Evolutionary conservation across 1,140 invertebrate genomes (phyloP).

Genomic region (Euura saliciscinereae): DNA sequence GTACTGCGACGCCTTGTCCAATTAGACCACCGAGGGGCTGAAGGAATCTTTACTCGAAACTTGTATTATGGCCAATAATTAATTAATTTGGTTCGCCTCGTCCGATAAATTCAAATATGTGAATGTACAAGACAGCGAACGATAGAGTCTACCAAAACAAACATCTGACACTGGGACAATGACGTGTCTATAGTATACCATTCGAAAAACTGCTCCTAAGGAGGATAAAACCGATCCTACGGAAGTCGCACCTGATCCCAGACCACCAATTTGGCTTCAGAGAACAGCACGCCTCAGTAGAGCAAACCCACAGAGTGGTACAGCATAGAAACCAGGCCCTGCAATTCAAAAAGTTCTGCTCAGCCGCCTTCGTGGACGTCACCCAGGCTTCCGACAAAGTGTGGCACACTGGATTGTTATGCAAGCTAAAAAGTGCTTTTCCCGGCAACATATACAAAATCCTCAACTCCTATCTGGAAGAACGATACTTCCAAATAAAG

Average conservation of each 20-base stretch:
- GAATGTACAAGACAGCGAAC: too few relatives aligned
- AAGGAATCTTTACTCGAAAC: too few relatives aligned
- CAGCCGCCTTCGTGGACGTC: constrained; percentile 29
- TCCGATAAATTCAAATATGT: too few relatives aligned
- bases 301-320: constrained; percentile 33
- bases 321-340: constrained; percentile 23
- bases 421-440: constrained; percentile 26
- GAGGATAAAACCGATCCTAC: constrained; percentile 18
- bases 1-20: too few relatives aligned
- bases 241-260: constrained; percentile 14
- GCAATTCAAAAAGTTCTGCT: constrained; percentile 14
- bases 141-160: too few relatives aligned
- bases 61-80: too few relatives aligned
- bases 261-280: constrained; percentile 22
- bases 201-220: constrained; percentile 27
- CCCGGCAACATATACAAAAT: constrained; percentile 22
- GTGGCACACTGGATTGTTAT: constrained; percentile 40
- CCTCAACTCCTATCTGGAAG: constrained; percentile 32
- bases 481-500: constrained; percentile 34
- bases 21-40: too few relatives aligned
- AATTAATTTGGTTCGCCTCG: too few relatives aligned
- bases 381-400: constrained; percentile 39
- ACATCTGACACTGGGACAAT: too few relatives aligned
- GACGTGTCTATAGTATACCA: too few relatives aligned
- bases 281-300: constrained; percentile 26